phyloP scores from a whole-genome alignment of 2,797 vertebrate species.

The Poeciliopsis infans region DNA sequence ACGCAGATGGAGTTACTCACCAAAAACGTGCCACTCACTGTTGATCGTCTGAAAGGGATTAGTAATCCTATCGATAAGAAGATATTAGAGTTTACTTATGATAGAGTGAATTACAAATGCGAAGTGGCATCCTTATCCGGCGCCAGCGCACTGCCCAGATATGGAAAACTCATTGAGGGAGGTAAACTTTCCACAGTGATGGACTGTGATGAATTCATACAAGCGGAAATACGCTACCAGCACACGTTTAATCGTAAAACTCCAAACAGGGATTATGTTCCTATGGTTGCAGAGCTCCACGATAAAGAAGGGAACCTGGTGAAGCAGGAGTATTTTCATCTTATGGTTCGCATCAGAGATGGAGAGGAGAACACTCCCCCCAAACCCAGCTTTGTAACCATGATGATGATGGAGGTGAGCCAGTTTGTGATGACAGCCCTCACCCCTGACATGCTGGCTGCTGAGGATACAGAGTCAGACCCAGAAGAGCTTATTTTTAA shows the following conservation, averaged over 20 bases:
- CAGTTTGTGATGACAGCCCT: slow-evolving; percentile 96
- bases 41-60: slow-evolving; percentile 84
- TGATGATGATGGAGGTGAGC: slow-evolving; percentile 98
- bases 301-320: slow-evolving; percentile 84
- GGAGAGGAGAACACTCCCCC: slow-evolving; percentile 89
- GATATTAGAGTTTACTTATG: slow-evolving; percentile 88
- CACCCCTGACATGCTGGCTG: slow-evolving; percentile 91
- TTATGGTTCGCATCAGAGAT: slow-evolving; percentile 88
- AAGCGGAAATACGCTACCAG: slow-evolving; percentile 85
- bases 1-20: slow-evolving; percentile 93
- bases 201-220: slow-evolving; percentile 90
- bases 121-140: slow-evolving; percentile 82
- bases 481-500: slow-evolving; percentile 91
- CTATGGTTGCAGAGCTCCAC: slow-evolving; percentile 91
- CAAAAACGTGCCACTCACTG: slow-evolving; percentile 90
- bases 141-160: slow-evolving; percentile 84
- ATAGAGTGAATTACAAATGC: slow-evolving; percentile 84
- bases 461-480: slow-evolving; percentile 88
- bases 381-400: slow-evolving; percentile 94
- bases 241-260: slow-evolving; percentile 86
- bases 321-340: slow-evolving; percentile 92
- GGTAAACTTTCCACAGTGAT: slow-evolving; percentile 79
- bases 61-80: slow-evolving; percentile 88
- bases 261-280: slow-evolving; percentile 91
- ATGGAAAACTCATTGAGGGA: slow-evolving; percentile 85